Evolutionary conservation across 2,797 vertebrate species (phyloP), one percentile per base, ranked within the genome.

Genomic region (Loris lydekkerianus): DNA sequence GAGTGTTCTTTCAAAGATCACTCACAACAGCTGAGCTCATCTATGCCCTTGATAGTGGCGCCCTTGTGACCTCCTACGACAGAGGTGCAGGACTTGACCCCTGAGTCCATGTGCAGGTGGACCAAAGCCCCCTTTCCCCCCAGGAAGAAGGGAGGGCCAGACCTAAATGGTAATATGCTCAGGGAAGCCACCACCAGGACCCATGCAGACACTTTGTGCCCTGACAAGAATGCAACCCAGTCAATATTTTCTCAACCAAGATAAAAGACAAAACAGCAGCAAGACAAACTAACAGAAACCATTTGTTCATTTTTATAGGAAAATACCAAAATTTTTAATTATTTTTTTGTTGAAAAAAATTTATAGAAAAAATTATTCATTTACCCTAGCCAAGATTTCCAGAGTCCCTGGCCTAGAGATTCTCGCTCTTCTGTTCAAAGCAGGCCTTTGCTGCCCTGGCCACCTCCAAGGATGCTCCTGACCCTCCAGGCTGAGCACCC

Each of bases 121-220:
- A 60, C 31, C 0, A 9, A 34, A 69, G 56, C 7, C 17, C 40
- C 8, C 21, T 13, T 83, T 10, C 34, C 8, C 21, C 17, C 86
- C 15, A 17, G 46, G 67, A 15, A 60, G 69, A 75, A 31, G 3
- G 46, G 11, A 0, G 3, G 0, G 4, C 18, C 0, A 1, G 73
- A 8, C 58, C 31, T 20, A 3, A 53, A 0, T 29, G 2, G 29
- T 60, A 6, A 27, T 7, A 7, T 23, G 53, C 67, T 37, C 11
- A 31, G 0, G 23, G 34, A 29, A 56, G 27, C 34, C 15, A 10
- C 4, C 1, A 0, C 81, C 0, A 10, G 27, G 4, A 40, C 18
- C 20, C 11, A 49, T 29, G n/a, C 29, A 14, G 31, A 53, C 37
- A 7, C 60, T 53, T 37, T 40, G 27, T 10, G 25, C 10, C 6